Evolutionary conservation across 2,113 vertebrate genomes (phyloP), one percentile per base, ranked within the genome.

Genomic region (Meles meles): DNA sequence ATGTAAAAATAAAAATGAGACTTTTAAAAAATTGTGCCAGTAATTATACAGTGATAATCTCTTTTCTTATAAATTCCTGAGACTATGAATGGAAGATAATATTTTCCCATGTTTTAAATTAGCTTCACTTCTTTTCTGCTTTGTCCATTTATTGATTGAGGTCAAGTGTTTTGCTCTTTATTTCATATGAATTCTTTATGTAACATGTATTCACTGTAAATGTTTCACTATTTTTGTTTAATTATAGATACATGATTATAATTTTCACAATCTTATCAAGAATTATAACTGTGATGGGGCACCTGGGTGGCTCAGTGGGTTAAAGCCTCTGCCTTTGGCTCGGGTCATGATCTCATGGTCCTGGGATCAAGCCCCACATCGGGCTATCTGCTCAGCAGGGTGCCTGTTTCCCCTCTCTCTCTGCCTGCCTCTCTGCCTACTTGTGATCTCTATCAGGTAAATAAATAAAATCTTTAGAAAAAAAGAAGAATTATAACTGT

Each of bases 21-120:
- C 31, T 59, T 94, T 87, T 18, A 1, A 52, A 52, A 76, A 71
- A 17, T 39, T 71, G 1, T 93, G 27, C 29, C 29, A 79, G 12
- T 92, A 86, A 93, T 85, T 63, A 89, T 86, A 80, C 13, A 94
- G 3, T 76, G 39, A 25, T 83, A 59, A 63, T n/a, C 17, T 79
- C 7, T 55, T 92, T 84, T 80, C 52, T 71, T 90, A 1, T 65
- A 49, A 96, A 88, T 92, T 89, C 18, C 52, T 72, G 20, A 86
- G 76, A 77, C 10, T 92, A n/a, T 81, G 39, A 92, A 49, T 81
- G 29, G 86, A 47, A 84, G 14, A 94, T 9, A 55, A 14, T 65
- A 65, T 79, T 80, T 97, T 97, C 59, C n/a, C 6, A 34, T 95
- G 72, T 93, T 87, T 49, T 25, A 84, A 71, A 82, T 88, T 91